Evolutionary conservation across 2,888 invertebrate species (phyloP), one percentile per base, ranked within the genome.

Genomic region (Stegana nigrithorax): DNA sequence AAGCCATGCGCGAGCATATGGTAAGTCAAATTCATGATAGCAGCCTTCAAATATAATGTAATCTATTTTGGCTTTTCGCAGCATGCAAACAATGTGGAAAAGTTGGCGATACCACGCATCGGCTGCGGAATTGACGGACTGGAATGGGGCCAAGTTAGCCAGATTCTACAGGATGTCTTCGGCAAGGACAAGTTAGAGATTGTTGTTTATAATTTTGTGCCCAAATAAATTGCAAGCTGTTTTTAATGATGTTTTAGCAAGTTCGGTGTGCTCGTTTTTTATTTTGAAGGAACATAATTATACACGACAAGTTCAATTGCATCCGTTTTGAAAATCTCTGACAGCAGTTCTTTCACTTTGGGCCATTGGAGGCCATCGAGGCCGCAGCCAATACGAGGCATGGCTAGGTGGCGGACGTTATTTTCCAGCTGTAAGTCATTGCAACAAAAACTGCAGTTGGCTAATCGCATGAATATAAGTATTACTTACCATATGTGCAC

Each of bases 121-220:
- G 91, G 91, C 2, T 91, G 91, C 75, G 91, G 91, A 29, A 86
- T 91, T 39, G 91, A 91, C 81, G 83, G 87, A 17, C 84, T 92
- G 3, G 86, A 89, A 66, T 92, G 91, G 91, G 77, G 80, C 1
- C 84, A 85, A 26, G 91, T 91, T 0, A 87, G 85, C 64, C 73
- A 75, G 0, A 85, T 89, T 73, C 71, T 91, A 5, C 82, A 85
- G 42, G 83, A 86, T 21, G 84, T 89, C 5, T 91, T 91, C 74
- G 67, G 72, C 25, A 81, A 87, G 50, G 83, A 86, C 21, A 79
- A 84, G n/a, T 67, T 89, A 8, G 82, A 87, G 67, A 87, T 89
- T 66, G 82, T 84, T 6, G 87, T 89, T 10, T 89, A 88, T 75
- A 87, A 87, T 73, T 88, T 86, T 72, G 85, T 81, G 55, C 84